A percentile compares a stretch with the other conserved stretches of the same genome.
These are phyloP conservation scores for Enteromius mattozi DNA, from an alignment of 2,797 vertebrate genomes.

Conservation along the genomic window DNA sequence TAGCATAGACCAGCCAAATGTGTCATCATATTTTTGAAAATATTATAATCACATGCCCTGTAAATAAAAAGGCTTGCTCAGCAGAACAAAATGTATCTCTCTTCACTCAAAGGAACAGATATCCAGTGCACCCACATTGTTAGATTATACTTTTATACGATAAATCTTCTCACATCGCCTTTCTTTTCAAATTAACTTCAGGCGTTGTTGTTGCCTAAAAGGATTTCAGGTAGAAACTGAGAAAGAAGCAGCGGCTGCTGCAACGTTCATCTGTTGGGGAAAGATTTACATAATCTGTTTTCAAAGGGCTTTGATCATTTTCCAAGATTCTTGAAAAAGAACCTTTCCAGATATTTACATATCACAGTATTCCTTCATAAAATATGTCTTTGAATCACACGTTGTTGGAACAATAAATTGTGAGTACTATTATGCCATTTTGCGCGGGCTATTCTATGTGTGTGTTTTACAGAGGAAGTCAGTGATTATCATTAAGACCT, in stretches of 20 bases:
- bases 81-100: not conserved
- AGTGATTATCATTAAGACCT: not conserved
- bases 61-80: not conserved
- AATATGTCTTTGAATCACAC: not conserved
- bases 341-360: constrained; percentile 1
- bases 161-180: not conserved
- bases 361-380: not conserved
- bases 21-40: not conserved
- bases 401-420: not conserved
- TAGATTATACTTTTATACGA: not conserved
- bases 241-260: not conserved
- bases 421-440: not conserved
- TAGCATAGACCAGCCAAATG: not conserved
- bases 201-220: not conserved
- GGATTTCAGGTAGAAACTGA: not conserved
- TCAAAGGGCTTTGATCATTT: constrained; percentile 4
- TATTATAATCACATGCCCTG: not conserved
- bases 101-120: not conserved
- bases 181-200: not conserved
- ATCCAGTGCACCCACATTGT: not conserved
- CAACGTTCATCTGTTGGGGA: not conserved
- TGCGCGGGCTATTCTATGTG: constrained; percentile 16
- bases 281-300: constrained; percentile 1
- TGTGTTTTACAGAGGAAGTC: constrained; percentile 8
- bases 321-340: not conserved